These are phyloP conservation scores for Lasioglossum malachurum DNA, from an alignment of 2,888 invertebrate genomes.

Conservation along the genomic window DNA sequence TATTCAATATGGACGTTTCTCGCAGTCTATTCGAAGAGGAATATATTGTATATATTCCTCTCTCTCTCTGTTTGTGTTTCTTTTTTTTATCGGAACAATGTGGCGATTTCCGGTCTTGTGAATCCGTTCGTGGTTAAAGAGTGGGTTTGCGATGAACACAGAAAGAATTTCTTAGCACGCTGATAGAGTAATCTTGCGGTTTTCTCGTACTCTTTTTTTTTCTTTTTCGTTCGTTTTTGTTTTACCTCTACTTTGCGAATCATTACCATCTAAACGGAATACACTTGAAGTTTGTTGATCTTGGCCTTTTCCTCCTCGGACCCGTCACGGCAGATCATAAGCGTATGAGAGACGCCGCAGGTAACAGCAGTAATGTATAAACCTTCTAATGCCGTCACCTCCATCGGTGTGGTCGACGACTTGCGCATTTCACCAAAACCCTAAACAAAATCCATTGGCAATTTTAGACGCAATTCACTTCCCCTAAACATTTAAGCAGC, in stretches of 20 bases:
- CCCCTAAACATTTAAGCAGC: not conserved
- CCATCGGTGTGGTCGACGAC: conserved; percentile 94
- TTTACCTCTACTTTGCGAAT: conserved; percentile 31
- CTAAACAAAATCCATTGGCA: conserved; percentile 83
- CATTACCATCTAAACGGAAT: conserved; percentile 78
- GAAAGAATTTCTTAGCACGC: conserved; percentile 23
- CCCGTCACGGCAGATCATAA: conserved; percentile 89
- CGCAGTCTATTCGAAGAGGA: conserved; percentile 39
- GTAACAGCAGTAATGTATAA: conserved; percentile 91
- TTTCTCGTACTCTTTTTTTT: conserved; percentile 7
- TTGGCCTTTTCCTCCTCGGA: conserved; percentile 88
- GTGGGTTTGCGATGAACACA: conserved; percentile 23
- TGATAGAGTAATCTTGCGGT: conserved; percentile 19
- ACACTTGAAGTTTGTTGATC: conserved; percentile 87
- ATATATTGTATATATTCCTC: not conserved
- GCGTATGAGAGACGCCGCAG: conserved; percentile 94
- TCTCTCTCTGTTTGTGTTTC: not conserved
- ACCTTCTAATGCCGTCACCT: conserved; percentile 92
- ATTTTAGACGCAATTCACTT: not conserved
- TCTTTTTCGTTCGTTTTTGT: not conserved
- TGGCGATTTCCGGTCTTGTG: conserved; percentile 9
- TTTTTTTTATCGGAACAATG: not conserved
- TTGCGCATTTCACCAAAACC: conserved; percentile 96
- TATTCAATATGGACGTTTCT: conserved; percentile 71
- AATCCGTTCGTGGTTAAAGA: conserved; percentile 9